Conservation (phyloP, 2,888 invertebrate genomes). For the Thysanoteuthis rhombus region DNA sequence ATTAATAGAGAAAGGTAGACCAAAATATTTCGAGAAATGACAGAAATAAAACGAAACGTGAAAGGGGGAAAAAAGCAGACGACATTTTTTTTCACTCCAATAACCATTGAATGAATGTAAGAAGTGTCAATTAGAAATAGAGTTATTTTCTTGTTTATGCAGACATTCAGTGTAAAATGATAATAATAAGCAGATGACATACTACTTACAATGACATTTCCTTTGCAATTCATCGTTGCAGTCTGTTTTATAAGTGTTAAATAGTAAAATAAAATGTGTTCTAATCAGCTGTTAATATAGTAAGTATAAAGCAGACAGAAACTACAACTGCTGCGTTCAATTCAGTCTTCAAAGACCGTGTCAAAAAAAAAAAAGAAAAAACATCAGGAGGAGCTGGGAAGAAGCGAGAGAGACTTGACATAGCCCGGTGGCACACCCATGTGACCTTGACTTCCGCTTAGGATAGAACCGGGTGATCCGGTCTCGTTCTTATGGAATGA, state of each 20-base stretch:
- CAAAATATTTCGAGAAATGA: not conserved
- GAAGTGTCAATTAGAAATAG: not conserved
- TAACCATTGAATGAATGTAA: not conserved
- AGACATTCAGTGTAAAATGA: too few species aligned
- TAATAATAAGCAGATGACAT: not conserved
- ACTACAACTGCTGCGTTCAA: not conserved
- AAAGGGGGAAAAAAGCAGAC: not conserved
- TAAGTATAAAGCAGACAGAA: not conserved
- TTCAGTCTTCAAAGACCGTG: too few species aligned
- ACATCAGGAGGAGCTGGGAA: not conserved
- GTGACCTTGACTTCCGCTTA: not conserved
- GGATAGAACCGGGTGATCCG: not conserved
- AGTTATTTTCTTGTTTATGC: not conserved
- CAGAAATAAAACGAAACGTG: not conserved
- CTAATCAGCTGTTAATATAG: not conserved
- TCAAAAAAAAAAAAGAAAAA: not conserved
- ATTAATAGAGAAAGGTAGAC: not conserved
- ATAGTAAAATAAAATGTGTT: not conserved
- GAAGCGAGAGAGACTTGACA: not conserved
- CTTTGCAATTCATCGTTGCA: not conserved
- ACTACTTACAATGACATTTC: not conserved
- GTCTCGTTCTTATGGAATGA: not conserved
- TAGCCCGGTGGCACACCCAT: not conserved
- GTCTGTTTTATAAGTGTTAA: not conserved
- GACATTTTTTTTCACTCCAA: not conserved